Percentiles rank a stretch among this genome's conserved stretches.
Conservation (phyloP, 1,140 invertebrate species). For the Cyrtorhinus lividipennis region DNA sequence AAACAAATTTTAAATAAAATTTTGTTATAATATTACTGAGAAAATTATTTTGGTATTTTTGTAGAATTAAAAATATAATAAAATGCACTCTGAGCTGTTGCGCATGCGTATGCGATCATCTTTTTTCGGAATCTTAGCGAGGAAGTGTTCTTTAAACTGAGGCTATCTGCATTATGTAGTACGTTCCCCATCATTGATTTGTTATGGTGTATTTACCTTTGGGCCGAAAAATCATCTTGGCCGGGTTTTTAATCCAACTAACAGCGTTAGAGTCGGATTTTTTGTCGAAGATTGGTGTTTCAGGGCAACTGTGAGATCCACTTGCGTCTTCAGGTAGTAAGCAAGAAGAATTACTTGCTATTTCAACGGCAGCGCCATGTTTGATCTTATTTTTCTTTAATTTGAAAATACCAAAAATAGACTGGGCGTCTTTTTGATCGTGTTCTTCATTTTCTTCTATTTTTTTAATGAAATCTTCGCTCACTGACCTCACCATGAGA, state of each 20-base stretch:
- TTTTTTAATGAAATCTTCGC: constrained; percentile 56
- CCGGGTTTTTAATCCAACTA: constrained; percentile 13
- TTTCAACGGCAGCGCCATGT: background rate
- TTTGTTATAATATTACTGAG: no score
- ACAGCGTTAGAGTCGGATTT: background rate
- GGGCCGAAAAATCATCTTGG: constrained; percentile 7
- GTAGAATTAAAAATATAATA: no score
- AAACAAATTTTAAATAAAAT: no score
- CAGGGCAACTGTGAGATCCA: constrained; percentile 26
- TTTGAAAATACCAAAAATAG: background rate
- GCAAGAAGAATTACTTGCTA: background rate
- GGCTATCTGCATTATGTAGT: no score
- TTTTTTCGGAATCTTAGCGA: no score
- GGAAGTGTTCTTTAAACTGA: no score
- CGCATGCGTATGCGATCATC: no score
- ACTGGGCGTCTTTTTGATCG: background rate
- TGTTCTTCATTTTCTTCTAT: constrained; percentile 30
- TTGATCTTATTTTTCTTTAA: constrained; percentile 24
- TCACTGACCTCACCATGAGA: constrained; percentile 46
- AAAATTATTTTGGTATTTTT: no score
- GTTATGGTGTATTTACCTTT: constrained; percentile 9
- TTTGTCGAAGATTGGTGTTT: constrained; percentile 26
- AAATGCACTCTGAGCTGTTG: no score
- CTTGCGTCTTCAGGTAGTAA: constrained; percentile 9
- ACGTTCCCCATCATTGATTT: no score